Conservation (phyloP, 1,140 invertebrate genomes). For the Megalopta genalis region DNA sequence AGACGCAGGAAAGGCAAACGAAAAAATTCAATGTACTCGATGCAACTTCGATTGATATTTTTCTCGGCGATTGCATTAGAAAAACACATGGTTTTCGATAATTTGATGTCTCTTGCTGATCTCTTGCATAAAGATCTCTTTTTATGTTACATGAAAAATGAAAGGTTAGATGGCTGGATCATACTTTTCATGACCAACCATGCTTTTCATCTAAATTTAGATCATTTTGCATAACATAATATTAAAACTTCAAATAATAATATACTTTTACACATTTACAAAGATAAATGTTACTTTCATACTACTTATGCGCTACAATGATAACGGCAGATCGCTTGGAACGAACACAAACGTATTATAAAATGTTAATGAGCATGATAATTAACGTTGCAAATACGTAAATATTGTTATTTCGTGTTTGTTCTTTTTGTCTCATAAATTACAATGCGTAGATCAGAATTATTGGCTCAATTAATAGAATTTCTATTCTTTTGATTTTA, state of each 20-base stretch:
- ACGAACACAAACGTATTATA: not conserved
- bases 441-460: no score
- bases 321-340: not conserved
- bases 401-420: no score
- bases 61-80: no score
- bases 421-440: not conserved
- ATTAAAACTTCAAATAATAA: not conserved
- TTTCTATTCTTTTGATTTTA: not conserved
- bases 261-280: not conserved
- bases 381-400: not conserved
- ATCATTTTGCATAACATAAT: not conserved
- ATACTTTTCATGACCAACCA: not conserved
- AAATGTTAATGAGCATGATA: no score
- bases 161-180: slow-evolving; percentile 9
- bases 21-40: not conserved
- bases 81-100: no score
- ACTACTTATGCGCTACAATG: not conserved
- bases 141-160: no score
- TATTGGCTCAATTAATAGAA: not conserved
- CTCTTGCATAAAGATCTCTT: no score
- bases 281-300: not conserved
- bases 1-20: no score
- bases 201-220: slow-evolving; percentile 26
- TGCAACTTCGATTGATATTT: not conserved
- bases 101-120: not conserved